Conservation (phyloP, 2,113 vertebrate genomes). For the Mastomys coucha region DNA sequence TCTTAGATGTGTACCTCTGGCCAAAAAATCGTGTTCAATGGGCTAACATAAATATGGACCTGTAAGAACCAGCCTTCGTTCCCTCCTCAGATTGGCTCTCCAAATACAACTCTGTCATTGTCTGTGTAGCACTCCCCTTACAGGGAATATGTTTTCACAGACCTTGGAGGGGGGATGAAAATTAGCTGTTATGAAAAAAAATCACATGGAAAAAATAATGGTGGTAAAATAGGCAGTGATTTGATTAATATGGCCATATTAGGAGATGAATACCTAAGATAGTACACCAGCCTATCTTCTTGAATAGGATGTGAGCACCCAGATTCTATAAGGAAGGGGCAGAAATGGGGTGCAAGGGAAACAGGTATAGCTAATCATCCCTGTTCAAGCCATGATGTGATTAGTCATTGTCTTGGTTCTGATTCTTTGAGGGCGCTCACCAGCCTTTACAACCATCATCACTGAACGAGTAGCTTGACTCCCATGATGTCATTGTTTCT, state of each 20-base stretch:
- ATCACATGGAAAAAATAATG: neutral
- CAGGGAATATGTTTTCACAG: neutral
- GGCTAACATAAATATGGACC: neutral
- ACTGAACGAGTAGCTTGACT: neutral
- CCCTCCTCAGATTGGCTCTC: neutral
- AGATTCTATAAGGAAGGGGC: too few relatives aligned
- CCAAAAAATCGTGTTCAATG: neutral
- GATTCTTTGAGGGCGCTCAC: neutral
- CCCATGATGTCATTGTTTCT: neutral
- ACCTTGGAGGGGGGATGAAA: neutral
- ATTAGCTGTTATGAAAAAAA: neutral
- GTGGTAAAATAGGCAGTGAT: neutral
- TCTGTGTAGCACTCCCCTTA: neutral
- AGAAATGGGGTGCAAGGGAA: neutral
- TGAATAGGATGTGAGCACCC: neutral
- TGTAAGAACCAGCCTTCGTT: neutral
- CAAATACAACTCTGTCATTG: neutral
- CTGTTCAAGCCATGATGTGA: neutral
- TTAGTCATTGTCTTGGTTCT: neutral
- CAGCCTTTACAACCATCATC: neutral
- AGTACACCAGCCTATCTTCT: neutral
- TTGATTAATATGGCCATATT: neutral
- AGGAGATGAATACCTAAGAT: neutral
- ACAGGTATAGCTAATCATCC: too few relatives aligned
- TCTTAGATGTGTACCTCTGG: neutral